Conservation (phyloP, 2,113 vertebrate genomes). For the Myotis brandtii region DNA sequence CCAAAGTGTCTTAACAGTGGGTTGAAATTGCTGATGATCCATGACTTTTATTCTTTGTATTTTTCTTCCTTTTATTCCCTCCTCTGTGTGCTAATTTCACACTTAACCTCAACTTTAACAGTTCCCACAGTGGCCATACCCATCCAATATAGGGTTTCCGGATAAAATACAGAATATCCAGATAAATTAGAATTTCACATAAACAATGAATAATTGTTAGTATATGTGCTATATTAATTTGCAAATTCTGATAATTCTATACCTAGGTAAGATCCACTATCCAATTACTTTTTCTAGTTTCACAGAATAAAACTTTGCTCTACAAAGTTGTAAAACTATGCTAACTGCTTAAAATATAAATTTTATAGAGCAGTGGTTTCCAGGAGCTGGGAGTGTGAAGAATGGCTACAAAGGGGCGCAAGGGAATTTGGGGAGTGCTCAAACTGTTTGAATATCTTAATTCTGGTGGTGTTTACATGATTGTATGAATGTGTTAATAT, state of each 20-base stretch:
- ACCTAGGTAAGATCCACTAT: neutral
- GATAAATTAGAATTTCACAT: neutral
- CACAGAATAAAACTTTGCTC: neutral
- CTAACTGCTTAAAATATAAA: slow-evolving; percentile 14
- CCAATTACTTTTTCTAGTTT: neutral
- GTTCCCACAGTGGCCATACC: neutral
- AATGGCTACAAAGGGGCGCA: neutral
- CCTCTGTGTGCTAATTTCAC: neutral
- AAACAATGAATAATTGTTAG: slow-evolving; percentile 6
- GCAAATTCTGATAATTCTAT: neutral
- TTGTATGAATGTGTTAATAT: neutral
- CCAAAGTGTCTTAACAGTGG: neutral
- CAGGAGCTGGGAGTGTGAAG: neutral
- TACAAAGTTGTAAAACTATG: neutral
- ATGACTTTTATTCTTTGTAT: neutral
- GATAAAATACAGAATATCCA: neutral
- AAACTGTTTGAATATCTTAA: neutral
- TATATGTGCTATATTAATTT: neutral
- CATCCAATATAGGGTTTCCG: neutral
- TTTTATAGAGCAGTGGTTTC: neutral
- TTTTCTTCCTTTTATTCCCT: neutral
- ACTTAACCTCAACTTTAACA: slow-evolving; percentile 5
- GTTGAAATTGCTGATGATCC: neutral
- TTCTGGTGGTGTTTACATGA: neutral
- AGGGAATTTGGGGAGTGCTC: neutral